Evolutionary conservation across 1,140 invertebrate species (phyloP).

Genomic region (Aphis craccivora): DNA sequence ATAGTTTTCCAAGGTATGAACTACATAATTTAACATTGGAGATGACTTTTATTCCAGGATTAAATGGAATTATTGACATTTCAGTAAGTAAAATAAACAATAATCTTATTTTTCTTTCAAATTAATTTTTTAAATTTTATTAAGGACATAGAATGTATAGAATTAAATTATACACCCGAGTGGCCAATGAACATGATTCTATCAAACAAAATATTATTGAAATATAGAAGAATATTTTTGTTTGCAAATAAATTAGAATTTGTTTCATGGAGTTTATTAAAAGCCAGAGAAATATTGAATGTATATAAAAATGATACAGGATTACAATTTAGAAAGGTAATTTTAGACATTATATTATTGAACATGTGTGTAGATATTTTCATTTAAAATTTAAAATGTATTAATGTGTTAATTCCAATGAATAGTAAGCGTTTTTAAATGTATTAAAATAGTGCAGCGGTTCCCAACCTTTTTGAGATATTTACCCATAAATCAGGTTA

Average conservation of each 20-base stretch:
- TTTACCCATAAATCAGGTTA: no score
- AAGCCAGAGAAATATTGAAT: constrained; percentile 40
- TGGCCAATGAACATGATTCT: constrained; percentile 48
- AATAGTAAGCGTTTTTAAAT: not conserved
- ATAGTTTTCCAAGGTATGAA: not conserved
- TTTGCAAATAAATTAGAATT: constrained; percentile 48
- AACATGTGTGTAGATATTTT: not conserved
- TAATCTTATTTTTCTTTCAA: not conserved
- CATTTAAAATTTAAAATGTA: not conserved
- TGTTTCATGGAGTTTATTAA: constrained; percentile 49
- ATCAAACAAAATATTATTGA: constrained; percentile 38
- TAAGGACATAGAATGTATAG: constrained; percentile 49
- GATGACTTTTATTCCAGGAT: not conserved
- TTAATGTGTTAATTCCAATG: not conserved
- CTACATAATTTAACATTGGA: constrained; percentile 18
- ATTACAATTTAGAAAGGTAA: constrained; percentile 46
- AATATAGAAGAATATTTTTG: constrained; percentile 49
- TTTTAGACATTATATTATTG: not conserved
- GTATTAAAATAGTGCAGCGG: not conserved
- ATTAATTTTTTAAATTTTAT: not conserved
- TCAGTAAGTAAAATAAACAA: constrained; percentile 29
- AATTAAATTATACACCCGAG: constrained; percentile 4
- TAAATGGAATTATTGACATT: constrained; percentile 36
- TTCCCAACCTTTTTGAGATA: no score
- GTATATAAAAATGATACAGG: constrained; percentile 35